Conservation (phyloP, 2,888 invertebrate species). For the Chrysolina americana region DNA sequence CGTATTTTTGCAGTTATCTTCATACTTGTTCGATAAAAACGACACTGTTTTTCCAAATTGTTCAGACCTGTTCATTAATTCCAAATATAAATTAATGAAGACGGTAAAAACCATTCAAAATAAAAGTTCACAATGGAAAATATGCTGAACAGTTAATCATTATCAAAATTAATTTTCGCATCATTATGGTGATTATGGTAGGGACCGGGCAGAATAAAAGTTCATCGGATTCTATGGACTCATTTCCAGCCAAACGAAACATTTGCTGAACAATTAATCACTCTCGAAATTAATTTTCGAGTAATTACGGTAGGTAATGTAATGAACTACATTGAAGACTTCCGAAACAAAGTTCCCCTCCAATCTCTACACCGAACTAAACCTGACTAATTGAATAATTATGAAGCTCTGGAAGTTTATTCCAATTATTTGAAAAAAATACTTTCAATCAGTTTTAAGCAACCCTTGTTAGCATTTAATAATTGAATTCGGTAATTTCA, state of each 20-base stretch:
- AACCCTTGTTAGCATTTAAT: not conserved
- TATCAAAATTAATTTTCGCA: not conserved
- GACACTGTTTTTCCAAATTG: not conserved
- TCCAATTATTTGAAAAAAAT: not conserved
- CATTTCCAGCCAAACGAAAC: not conserved
- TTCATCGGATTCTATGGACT: not conserved
- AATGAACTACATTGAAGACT: constrained; percentile 9
- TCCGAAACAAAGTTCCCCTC: not conserved
- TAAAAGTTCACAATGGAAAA: not conserved
- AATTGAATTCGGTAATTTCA: not conserved
- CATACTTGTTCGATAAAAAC: too few relatives aligned
- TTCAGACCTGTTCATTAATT: not conserved
- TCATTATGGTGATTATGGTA: not conserved
- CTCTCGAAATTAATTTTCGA: constrained; percentile 5
- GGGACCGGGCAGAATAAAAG: not conserved
- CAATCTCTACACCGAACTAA: not conserved
- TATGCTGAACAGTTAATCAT: not conserved
- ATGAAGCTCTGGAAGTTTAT: not conserved
- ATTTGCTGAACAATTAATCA: constrained; percentile 14
- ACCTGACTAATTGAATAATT: not conserved
- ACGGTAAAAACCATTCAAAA: not conserved
- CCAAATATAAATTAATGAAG: not conserved
- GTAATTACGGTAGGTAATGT: constrained; percentile 17
- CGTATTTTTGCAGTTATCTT: too few relatives aligned
- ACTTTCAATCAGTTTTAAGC: not conserved